Evolutionary conservation across 2,888 invertebrate genomes (phyloP), one percentile per base, ranked within the genome.

Genomic region (Ormyrus labotus): DNA sequence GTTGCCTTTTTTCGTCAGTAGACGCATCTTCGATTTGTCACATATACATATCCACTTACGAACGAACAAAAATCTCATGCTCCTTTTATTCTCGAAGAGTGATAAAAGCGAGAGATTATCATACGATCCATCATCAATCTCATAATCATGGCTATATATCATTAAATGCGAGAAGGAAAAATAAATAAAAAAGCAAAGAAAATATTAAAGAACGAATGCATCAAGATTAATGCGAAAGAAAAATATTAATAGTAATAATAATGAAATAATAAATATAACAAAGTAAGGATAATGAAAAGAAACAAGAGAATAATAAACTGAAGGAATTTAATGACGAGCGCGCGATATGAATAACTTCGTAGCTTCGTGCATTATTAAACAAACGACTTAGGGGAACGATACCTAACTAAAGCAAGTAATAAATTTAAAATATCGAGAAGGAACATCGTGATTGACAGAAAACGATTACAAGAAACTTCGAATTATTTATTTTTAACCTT

Each of bases 361-460:
- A 34, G 34, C 34, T 34, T 34, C 34, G 34, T 34, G 34, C 34
- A 34, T 34, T 34, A 34, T 10, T 5, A 10, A 47, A 63, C 45
- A 63, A 63, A 13, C 2, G 19, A 47, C 5, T 47, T 48, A 63
- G 10, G n/a, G 8, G 11, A 6, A 13, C 10, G 50, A 65, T 13
- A 19, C 5, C 51, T 10, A 50, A 50, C 61, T n/a, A 69, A 73
- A 68, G 8, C 57, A 70, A 70, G n/a, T 76, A 80, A 68, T 48
- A 48, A 75, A 71, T 19, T 13, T 67, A 67, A 67, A 69, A 72
- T 67, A 78, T 72, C 45, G 53, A 80, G 47, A 82, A 57, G 65
- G 75, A 79, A 76, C 75, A 77, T 57, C 73, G 80, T 82, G 77
- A 80, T 82, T 82, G 80, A 73, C 73, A 77, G 65, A 77, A 61